Evolutionary conservation across 2,888 invertebrate genomes (phyloP).

Genomic region (Sinohyriopsis cumingii): DNA sequence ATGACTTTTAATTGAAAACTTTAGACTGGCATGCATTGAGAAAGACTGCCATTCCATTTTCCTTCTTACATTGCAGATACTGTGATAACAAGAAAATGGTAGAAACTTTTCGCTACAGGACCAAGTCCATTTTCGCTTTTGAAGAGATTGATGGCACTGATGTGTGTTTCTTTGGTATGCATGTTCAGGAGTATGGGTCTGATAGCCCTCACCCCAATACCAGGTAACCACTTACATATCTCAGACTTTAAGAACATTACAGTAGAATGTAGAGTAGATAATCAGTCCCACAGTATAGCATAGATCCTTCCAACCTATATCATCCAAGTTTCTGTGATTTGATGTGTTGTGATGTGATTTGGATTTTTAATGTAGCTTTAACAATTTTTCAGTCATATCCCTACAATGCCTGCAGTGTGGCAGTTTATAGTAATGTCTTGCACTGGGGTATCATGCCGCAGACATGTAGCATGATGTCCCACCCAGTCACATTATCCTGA

Average conservation of each 20-base stretch:
- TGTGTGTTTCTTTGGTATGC: constrained; percentile 99
- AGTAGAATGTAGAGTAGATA: no score
- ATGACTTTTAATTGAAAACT: neutral
- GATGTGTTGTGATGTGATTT: no score
- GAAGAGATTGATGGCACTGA: constrained; percentile 99
- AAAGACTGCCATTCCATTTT: no score
- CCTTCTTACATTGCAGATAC: constrained; percentile 26
- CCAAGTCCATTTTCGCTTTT: constrained; percentile 99
- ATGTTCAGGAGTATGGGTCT: constrained; percentile 99
- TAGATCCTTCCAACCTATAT: neutral
- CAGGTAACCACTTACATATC: constrained; percentile 67
- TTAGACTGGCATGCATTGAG: neutral
- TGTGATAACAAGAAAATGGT: constrained; percentile 79
- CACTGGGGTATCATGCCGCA: no score
- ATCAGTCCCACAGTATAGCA: neutral
- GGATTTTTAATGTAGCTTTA: no score
- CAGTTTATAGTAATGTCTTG: no score
- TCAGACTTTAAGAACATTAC: neutral
- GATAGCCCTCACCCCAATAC: constrained; percentile 96
- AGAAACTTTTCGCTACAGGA: constrained; percentile 95
- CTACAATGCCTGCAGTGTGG: no score
- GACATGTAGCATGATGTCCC: no score
- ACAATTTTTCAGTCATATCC: no score
- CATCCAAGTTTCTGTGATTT: no score
- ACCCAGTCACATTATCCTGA: no score